A percentile compares a stretch with the other conserved stretches of the same genome.
Evolutionary conservation across 2,797 vertebrate genomes (phyloP).

Genomic region (Rhyacichthys aspro): DNA sequence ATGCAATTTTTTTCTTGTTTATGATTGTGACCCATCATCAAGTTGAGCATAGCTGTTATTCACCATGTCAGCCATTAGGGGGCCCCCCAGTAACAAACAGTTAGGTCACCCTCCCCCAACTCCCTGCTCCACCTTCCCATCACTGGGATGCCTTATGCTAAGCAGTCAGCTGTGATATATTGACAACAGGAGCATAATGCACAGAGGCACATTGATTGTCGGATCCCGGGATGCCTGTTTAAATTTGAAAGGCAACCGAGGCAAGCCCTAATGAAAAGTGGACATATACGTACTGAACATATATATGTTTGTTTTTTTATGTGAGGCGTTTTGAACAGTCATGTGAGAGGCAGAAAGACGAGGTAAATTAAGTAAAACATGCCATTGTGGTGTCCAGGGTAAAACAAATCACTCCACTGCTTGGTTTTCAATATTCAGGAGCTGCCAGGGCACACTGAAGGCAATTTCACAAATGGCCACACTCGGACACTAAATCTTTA

Average conservation of each 20-base stretch:
- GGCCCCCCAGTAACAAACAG: constrained; percentile 67
- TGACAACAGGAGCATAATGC: constrained; percentile 52
- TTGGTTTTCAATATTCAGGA: constrained; percentile 66
- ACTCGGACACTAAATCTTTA: constrained; percentile 66
- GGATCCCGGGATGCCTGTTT: constrained; percentile 39
- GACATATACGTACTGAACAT: no score
- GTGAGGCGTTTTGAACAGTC: constrained; percentile 20
- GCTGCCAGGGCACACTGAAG: constrained; percentile 41
- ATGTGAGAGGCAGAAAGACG: constrained; percentile 24
- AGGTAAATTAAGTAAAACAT: constrained; percentile 32
- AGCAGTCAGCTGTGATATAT: constrained; percentile 53
- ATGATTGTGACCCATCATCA: no score
- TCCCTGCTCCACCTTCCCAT: constrained; percentile 21
- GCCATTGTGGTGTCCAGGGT: constrained; percentile 19
- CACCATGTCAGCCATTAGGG: constrained; percentile 60
- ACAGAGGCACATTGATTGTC: constrained; percentile 54
- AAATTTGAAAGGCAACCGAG: constrained; percentile 50
- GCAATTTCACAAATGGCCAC: constrained; percentile 78
- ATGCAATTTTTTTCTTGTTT: no score
- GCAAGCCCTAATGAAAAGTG: constrained; percentile 63
- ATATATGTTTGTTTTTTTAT: no score
- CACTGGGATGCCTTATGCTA: constrained; percentile 36
- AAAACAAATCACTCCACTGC: constrained; percentile 60
- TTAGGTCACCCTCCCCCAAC: constrained; percentile 36
- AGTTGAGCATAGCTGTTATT: constrained; percentile 24